Evolutionary conservation across 2,113 vertebrate genomes (phyloP), one percentile per base, ranked within the genome.

Genomic region (Pollimyrus isidori): DNA sequence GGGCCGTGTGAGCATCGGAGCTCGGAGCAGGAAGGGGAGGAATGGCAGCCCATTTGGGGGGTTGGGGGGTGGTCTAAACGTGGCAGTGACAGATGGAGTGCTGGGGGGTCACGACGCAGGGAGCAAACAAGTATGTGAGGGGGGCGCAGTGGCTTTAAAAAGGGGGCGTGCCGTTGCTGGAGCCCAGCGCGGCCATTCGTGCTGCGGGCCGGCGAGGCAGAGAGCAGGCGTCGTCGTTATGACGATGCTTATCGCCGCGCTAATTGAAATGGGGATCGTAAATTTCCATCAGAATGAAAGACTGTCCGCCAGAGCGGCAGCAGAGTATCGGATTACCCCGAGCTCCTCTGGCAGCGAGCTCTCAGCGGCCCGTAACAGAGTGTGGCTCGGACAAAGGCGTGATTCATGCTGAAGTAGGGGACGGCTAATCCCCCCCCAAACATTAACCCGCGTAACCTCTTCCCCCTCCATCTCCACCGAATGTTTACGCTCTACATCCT

Each of bases 221-320:
- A 15, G 21, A 48, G 48, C 35, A 56, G 49, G 30, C 13, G 23
- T 13, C 15, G 46, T 91, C 90, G 84, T 90, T 90, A 87, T 82
- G 89, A 89, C 42, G 73, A 62, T 26, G 85, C 52, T 50, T 88
- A 91, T 90, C 82, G 88, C 87, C 69, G 89, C 49, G 49, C 86
- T 92, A 90, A 92, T 92, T 83, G 52, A 76, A 21, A 62, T 35
- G 53, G 89, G 56, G 89, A 90, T 92, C 76, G 69, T 88, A 89
- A 65, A 90, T 91, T 89, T 85, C 85, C 86, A 50, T 10, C 56
- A 52, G 89, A 89, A 92, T 89, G 91, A 91, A 91, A 90, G 49
- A 83, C 90, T 89, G 83, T 87, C 88, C 88, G 89, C 90, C 91
- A 90, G 90, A 89, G 82, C 58, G 83, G 90, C 88, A 58, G 89